Conservation (phyloP, 2,113 vertebrate species). For the Pygoscelis antarcticus region DNA sequence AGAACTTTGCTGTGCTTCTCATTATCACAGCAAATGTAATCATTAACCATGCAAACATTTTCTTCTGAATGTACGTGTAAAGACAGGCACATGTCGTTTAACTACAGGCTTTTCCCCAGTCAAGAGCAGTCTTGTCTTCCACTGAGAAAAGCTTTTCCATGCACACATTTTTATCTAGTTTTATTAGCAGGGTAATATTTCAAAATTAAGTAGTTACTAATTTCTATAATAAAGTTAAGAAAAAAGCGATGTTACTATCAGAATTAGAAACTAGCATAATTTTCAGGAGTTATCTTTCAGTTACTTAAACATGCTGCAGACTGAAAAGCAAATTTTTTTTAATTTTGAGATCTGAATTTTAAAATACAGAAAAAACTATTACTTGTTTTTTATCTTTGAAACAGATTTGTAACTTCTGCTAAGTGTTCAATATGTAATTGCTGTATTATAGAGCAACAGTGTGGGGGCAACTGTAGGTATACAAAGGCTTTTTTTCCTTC, state of each 20-base stretch:
- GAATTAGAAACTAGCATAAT: background rate
- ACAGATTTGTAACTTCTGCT: background rate
- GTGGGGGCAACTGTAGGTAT: background rate
- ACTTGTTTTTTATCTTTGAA: background rate
- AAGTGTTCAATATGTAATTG: background rate
- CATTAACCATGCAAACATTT: background rate
- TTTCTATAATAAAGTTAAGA: background rate
- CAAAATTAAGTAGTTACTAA: background rate
- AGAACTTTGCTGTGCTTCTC: background rate
- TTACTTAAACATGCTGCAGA: background rate
- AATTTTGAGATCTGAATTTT: background rate
- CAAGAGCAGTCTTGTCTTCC: background rate
- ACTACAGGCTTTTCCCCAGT: background rate
- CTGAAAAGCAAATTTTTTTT: background rate
- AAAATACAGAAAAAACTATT: background rate
- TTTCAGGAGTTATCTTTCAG: background rate
- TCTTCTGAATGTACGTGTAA: background rate
- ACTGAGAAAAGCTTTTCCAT: background rate
- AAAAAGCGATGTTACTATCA: background rate
- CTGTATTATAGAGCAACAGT: background rate
- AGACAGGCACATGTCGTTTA: background rate
- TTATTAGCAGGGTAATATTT: background rate
- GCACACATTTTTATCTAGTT: background rate
- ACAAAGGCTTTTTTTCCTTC: background rate
- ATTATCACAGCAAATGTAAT: background rate